These are phyloP conservation scores for Drosophila chauvacae DNA, from an alignment of 1,140 invertebrate genomes.

Conservation along the genomic window DNA sequence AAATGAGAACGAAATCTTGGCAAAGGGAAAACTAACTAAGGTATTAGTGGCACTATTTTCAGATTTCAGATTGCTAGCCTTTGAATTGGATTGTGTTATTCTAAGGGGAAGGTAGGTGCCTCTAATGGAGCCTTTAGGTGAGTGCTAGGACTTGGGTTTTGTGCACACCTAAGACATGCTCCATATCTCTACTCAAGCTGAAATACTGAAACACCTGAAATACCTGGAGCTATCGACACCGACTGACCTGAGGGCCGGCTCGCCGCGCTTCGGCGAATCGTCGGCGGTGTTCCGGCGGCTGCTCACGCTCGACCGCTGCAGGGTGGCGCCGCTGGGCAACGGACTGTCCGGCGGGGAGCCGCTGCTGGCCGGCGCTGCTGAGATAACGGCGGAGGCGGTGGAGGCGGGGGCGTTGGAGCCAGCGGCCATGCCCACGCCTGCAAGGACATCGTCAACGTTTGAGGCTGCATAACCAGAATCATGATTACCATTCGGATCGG, in stretches of 20 bases:
- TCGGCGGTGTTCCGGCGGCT: conserved; percentile 73
- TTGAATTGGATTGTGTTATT: neutral
- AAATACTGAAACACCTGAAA: neutral
- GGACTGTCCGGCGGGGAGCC: conserved; percentile 86
- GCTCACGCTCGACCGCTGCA: conserved; percentile 80
- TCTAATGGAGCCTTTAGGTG: neutral
- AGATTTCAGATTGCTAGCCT: conserved; percentile 11
- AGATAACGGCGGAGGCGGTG: conserved; percentile 8
- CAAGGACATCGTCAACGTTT: conserved; percentile 86
- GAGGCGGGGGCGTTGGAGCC: conserved; percentile 21
- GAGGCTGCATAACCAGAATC: conserved; percentile 92
- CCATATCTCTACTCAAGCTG: neutral
- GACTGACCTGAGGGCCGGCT: conserved; percentile 79
- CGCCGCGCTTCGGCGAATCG: conserved; percentile 78
- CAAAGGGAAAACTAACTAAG: neutral
- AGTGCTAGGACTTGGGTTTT: neutral
- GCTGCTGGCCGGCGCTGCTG: conserved; percentile 62
- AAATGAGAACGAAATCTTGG: conserved; percentile 27
- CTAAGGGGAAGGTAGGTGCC: neutral
- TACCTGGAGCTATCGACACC: conserved; percentile 49
- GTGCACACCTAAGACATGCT: neutral
- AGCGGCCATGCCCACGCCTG: conserved; percentile 70
- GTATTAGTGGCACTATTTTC: conserved; percentile 22
- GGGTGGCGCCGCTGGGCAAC: conserved; percentile 76
- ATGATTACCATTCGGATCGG: conserved; percentile 91